Evolutionary conservation across 2,797 vertebrate genomes (phyloP).

Genomic region (Pogonophryne albipinna): DNA sequence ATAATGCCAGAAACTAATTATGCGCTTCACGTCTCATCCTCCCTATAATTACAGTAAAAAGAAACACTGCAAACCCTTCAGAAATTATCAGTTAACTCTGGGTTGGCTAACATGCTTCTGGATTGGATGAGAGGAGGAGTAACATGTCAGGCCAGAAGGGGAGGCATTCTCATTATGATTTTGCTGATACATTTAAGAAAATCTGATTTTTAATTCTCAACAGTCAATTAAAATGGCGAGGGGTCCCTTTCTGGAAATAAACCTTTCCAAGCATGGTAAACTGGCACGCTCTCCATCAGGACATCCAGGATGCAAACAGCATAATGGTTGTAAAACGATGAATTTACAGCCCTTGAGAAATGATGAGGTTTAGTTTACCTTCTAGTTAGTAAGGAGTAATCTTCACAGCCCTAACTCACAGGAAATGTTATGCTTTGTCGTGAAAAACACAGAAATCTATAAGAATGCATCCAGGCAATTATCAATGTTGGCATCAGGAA

Average conservation of each 20-base stretch:
- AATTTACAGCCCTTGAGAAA: conserved; percentile 5
- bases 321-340: conserved; percentile 14
- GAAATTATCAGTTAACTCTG: conserved; percentile 70
- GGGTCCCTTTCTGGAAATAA: background rate
- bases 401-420: conserved; percentile 4
- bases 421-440: conserved; percentile 27
- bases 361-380: conserved; percentile 18
- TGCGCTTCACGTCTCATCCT: conserved; percentile 76
- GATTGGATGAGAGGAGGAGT: conserved; percentile 24
- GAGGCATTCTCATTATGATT: conserved; percentile 45
- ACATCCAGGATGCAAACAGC: background rate
- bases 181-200: conserved; percentile 21
- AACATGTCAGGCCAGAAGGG: conserved; percentile 31
- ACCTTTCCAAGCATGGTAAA: background rate
- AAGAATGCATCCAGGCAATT: conserved; percentile 16
- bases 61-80: conserved; percentile 67
- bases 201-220: conserved; percentile 20
- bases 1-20: conserved; percentile 82
- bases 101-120: conserved; percentile 51
- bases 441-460: conserved; percentile 17
- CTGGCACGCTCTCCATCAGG: conserved; percentile 2
- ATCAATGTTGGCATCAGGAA: conserved; percentile 14
- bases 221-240: conserved; percentile 6
- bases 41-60: conserved; percentile 78
- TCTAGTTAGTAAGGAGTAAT: conserved; percentile 30